These are phyloP conservation scores for Euleptes europaea DNA, from an alignment of 2,113 vertebrate genomes.

Conservation along the genomic window DNA sequence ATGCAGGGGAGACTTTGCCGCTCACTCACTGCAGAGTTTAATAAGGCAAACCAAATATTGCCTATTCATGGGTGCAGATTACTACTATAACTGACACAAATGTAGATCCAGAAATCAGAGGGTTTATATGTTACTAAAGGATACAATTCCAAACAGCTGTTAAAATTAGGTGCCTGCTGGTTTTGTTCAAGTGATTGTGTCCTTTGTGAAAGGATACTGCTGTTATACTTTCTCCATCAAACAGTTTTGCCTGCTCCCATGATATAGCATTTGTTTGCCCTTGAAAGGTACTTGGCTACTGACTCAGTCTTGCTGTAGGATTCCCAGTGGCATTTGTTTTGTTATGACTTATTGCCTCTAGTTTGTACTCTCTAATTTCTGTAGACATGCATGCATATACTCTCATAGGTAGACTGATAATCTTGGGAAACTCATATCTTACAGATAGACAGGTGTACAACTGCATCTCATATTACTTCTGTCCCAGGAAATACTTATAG, in stretches of 20 bases:
- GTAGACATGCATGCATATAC: background rate
- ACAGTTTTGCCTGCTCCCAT: background rate
- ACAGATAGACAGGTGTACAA: background rate
- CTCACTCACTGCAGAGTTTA: too few relatives aligned
- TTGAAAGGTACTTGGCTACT: background rate
- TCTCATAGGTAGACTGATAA: background rate
- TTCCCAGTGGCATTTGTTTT: background rate
- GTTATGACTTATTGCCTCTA: background rate
- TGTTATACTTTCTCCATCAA: background rate
- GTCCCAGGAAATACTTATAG: background rate
- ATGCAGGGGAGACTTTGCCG: too few relatives aligned
- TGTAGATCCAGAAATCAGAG: too few relatives aligned
- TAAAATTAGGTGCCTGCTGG: background rate
- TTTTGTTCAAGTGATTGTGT: background rate
- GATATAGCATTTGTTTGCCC: background rate
- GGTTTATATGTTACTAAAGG: background rate
- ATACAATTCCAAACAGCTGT: background rate
- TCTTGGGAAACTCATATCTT: background rate
- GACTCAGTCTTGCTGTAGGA: background rate
- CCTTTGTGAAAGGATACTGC: constrained; percentile 10
- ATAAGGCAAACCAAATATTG: too few relatives aligned
- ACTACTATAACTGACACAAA: too few relatives aligned
- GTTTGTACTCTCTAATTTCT: background rate
- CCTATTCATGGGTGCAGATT: too few relatives aligned
- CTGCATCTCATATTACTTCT: background rate